Evolutionary conservation across 1,140 invertebrate genomes (phyloP).

Genomic region (Telenomus remus): DNA sequence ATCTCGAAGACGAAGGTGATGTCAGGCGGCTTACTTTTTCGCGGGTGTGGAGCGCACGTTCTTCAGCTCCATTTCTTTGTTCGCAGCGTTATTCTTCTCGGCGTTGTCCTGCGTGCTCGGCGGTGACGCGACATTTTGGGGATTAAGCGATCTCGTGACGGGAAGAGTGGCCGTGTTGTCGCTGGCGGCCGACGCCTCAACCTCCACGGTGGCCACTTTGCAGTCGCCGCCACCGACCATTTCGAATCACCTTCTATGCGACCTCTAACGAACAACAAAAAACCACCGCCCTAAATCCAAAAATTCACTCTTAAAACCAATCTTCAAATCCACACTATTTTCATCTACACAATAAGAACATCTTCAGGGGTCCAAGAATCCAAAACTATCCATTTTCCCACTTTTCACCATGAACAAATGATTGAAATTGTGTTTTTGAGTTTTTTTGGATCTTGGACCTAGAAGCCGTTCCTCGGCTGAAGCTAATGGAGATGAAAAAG

Average conservation of each 20-base stretch:
- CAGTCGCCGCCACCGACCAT: constrained; percentile 85
- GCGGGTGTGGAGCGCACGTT: constrained; percentile 86
- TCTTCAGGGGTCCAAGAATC: no score
- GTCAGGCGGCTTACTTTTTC: constrained; percentile 80
- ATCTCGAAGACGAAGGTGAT: neutral
- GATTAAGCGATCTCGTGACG: constrained; percentile 80
- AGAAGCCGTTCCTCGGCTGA: no score
- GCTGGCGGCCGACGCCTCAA: constrained; percentile 79
- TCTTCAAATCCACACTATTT: no score
- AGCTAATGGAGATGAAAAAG: no score
- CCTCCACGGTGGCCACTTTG: constrained; percentile 89
- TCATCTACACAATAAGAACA: no score
- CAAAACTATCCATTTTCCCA: no score
- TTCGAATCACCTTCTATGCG: constrained; percentile 56
- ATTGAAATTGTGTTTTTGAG: no score
- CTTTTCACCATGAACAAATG: no score
- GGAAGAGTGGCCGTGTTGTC: constrained; percentile 91
- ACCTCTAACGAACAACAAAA: constrained; percentile 23
- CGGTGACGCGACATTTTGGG: constrained; percentile 76
- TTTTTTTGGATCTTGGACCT: no score
- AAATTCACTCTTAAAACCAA: no score
- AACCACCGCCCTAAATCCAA: neutral
- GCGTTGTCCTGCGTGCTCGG: constrained; percentile 80
- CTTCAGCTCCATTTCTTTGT: constrained; percentile 91
- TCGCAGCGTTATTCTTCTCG: constrained; percentile 86